Conservation (phyloP, 2,888 invertebrate species). For the Drosophila austrosaltans region DNA sequence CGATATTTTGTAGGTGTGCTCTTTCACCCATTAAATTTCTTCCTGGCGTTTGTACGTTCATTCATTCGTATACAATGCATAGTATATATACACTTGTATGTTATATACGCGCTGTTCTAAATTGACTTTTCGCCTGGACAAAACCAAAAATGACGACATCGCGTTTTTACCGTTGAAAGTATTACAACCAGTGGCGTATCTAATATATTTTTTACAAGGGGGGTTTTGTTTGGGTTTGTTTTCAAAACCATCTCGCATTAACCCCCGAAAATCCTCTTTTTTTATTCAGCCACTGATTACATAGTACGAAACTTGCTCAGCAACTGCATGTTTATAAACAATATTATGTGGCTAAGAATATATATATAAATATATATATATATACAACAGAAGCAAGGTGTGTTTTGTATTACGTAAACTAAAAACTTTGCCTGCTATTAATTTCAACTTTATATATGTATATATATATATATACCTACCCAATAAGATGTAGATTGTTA, state of each 20-base stretch:
- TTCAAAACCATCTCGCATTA: too few relatives aligned
- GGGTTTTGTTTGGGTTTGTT: too few relatives aligned
- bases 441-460: conserved; percentile 24
- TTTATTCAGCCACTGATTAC: conserved; percentile 17
- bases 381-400: conserved; percentile 53
- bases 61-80: conserved; percentile 31
- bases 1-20: conserved; percentile 79
- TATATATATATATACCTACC: conserved; percentile 13
- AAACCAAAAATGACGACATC: conserved; percentile 74
- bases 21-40: conserved; percentile 70
- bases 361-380: conserved; percentile 19
- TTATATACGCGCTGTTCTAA: conserved; percentile 52
- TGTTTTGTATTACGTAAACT: conserved; percentile 49
- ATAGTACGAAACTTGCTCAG: conserved; percentile 67
- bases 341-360: conserved; percentile 54
- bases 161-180: conserved; percentile 52
- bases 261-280: background rate
- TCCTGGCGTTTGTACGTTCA: conserved; percentile 22
- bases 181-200: conserved; percentile 3
- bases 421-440: conserved; percentile 19
- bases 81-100: conserved; percentile 29
- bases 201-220: background rate
- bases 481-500: conserved; percentile 3
- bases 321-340: conserved; percentile 75
- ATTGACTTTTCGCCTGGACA: conserved; percentile 76